Evolutionary conservation across 2,888 invertebrate genomes (phyloP).

Genomic region (Morpho deidamia): DNA sequence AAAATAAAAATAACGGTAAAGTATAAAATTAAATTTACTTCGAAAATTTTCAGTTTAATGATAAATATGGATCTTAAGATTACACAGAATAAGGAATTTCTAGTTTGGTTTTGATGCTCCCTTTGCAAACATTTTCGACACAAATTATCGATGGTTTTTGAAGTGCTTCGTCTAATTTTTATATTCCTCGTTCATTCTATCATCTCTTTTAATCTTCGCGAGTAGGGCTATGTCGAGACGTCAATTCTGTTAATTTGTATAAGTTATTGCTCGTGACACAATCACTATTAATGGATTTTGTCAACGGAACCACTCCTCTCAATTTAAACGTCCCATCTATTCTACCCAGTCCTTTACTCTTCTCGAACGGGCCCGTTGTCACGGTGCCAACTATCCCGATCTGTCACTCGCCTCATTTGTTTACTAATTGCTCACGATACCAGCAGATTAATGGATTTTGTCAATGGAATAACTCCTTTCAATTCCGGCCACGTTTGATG

Average conservation of each 20-base stretch:
- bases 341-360: slow-evolving; percentile 25
- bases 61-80: too few relatives aligned
- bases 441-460: slow-evolving; percentile 71
- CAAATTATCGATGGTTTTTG: too few relatives aligned
- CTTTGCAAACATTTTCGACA: too few relatives aligned
- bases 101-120: too few relatives aligned
- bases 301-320: not conserved
- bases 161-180: too few relatives aligned
- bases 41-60: too few relatives aligned
- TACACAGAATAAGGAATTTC: too few relatives aligned
- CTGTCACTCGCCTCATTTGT: slow-evolving; percentile 74
- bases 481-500: slow-evolving; percentile 59
- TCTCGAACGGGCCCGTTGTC: slow-evolving; percentile 46
- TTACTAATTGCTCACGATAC: slow-evolving; percentile 66
- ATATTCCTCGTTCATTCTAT: too few relatives aligned
- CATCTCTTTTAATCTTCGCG: too few relatives aligned
- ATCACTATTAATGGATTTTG: slow-evolving; percentile 2
- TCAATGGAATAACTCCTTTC: slow-evolving; percentile 58
- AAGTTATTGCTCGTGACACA: slow-evolving; percentile 24
- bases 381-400: slow-evolving; percentile 64
- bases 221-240: too few relatives aligned
- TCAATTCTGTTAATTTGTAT: not conserved
- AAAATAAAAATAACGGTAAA: too few relatives aligned
- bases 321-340: slow-evolving; percentile 1
- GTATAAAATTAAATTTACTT: too few relatives aligned